Evolutionary conservation across 2,888 invertebrate genomes (phyloP), one percentile per base, ranked within the genome.

Genomic region (Ephialtes manifestator): DNA sequence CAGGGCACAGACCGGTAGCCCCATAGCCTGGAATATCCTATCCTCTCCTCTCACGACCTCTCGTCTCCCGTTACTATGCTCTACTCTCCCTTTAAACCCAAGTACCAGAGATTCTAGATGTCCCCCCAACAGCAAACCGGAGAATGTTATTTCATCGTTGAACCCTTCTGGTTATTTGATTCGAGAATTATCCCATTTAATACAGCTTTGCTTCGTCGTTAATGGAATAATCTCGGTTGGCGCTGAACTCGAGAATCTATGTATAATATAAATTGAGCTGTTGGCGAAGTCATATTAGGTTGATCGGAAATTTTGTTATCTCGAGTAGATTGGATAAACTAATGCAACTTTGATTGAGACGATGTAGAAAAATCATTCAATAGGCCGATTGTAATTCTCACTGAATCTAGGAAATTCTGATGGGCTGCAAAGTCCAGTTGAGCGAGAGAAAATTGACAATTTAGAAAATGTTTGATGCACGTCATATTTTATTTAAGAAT

Each of bases 1-100:
- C 82, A 43, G 79, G 15, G 20, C 63, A 48, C 11, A 35, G 24
- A 20, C 31, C 28, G 15, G 15, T 24, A 7, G 18, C 24, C 48
- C 15, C 31, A 39, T 28, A 65, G 58, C 60, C 89, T 90, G 88
- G 89, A 89, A 91, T 89, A 88, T 87, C 86, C 51, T 89, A 88
- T 87, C 86, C 51, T 86, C 79, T 43, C 39, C 70, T 28, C 75
- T 68, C 67, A n/a, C 78, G 39, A 67, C 31, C 28, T 75, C 63
- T n/a, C 77, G 60, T 63, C 63, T 71, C 70, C 53, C 60, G 46
- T 60, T 67, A 67, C 53, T 39, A 53, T 39, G 15, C 39, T 18
- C 28, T 20, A 48, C n/a, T 51, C 65, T n/a, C 28, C 43, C 75
- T 58, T 58, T 60, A 60, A 24, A 31, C 53, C 70, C n/a, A 68